A percentile compares a stretch with the other conserved stretches of the same genome.
Evolutionary conservation across 37 sponge, comb jelly and placozoan genomes (phyloP).

Genomic region (Agelas oroides): DNA sequence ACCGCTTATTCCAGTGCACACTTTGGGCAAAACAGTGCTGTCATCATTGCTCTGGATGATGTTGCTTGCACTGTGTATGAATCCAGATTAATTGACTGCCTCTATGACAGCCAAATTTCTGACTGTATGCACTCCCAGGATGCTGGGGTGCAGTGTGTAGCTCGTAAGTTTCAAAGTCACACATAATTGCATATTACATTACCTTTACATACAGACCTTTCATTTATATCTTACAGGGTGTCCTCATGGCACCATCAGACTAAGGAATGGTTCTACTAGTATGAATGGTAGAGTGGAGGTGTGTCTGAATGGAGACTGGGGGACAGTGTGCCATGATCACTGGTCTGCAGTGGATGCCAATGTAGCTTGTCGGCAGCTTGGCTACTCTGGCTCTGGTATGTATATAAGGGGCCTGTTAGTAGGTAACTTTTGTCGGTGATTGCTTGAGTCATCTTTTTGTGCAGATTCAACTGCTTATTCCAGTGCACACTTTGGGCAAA

Average conservation of each 20-base stretch:
- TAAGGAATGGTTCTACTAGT: background rate
- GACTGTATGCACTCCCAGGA: no score
- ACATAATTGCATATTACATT: no score
- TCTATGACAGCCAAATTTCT: no score
- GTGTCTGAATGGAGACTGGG: background rate
- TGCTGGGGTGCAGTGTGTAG: no score
- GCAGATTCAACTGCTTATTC: no score
- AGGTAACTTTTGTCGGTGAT: no score
- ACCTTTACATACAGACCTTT: no score
- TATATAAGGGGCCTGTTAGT: no score
- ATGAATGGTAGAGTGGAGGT: background rate
- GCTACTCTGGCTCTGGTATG: background rate
- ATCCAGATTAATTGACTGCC: background rate
- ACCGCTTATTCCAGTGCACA: no score
- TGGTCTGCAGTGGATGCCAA: background rate
- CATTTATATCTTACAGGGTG: constrained; percentile 14
- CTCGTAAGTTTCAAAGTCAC: background rate
- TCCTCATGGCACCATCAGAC: constrained; percentile 3
- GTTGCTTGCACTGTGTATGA: background rate
- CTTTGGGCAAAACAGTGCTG: background rate
- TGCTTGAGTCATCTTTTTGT: no score
- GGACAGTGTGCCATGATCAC: background rate
- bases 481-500: no score
- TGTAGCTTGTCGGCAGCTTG: background rate
- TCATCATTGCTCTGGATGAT: constrained; percentile 2